Conservation (phyloP, 2,113 vertebrate genomes). For the Haplochromis burtoni region DNA sequence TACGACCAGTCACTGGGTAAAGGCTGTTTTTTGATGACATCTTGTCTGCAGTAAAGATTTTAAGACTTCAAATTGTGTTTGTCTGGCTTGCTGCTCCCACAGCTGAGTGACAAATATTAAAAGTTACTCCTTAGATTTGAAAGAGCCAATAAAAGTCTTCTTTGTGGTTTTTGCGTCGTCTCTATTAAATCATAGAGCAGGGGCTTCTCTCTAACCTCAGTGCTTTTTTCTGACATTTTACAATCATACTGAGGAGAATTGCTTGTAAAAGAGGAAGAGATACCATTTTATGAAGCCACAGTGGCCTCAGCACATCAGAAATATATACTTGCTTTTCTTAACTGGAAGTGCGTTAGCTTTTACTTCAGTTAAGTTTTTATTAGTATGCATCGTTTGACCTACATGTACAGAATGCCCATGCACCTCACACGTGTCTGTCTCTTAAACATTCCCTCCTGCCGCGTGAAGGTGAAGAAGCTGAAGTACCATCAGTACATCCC, state of each 20-base stretch:
- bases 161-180: not conserved
- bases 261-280: not conserved
- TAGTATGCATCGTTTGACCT: not conserved
- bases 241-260: not conserved
- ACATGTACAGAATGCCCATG: not conserved
- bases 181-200: not conserved
- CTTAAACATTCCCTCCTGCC: not conserved
- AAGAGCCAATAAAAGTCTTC: not conserved
- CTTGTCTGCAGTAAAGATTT: not conserved
- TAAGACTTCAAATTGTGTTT: not conserved
- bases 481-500: slow-evolving; percentile 99
- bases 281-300: not conserved
- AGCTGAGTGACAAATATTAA: not conserved
- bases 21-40: not conserved
- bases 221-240: not conserved
- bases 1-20: not conserved
- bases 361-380: not conserved
- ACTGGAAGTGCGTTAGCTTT: not conserved
- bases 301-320: not conserved
- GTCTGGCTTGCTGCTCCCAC: not conserved
- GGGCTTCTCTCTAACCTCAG: not conserved
- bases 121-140: not conserved
- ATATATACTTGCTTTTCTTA: not conserved
- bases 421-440: not conserved
- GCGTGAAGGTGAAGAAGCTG: slow-evolving; percentile 83